Evolutionary conservation across 2,113 vertebrate species (phyloP), one percentile per base, ranked within the genome.

Genomic region (Phylloscopus whistleri): DNA sequence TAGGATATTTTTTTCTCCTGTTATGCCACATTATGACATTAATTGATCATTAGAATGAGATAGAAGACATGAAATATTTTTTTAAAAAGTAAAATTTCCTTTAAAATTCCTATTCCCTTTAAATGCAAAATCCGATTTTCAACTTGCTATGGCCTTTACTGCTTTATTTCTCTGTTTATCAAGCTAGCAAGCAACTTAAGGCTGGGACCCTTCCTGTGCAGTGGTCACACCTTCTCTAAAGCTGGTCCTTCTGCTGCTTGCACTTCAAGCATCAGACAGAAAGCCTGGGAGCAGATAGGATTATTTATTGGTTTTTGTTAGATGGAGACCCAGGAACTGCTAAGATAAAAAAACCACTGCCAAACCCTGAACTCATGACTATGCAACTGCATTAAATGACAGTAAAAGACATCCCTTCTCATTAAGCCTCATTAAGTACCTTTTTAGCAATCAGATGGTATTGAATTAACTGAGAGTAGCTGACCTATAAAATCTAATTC

Each of bases 401-500:
- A 4, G 74, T 88, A 67, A 89, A 93, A 92, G 73, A 88, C 88
- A 94, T n/a, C 68, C 79, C 66, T 96, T 90, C 87, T 80, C 95
- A 96, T 95, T 94, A 90, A 88, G 80, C 43, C 52, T 90, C 83
- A 67, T 80, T 96, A 95, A 93, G 43, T 92, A 94, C 79, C 84
- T 91, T 96, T 95, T 68, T 86, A 92, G 60, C 79, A 93, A 95
- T 95, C 82, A 94, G 92, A 84, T 84, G 60, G 56, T 84, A 92
- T 91, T 96, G 85, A 94, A 92, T 94, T 96, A 95, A 94, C 52
- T 55, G 72, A 93, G 76, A 94, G 92, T 31, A 81, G 72, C 82
- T 92, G 90, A 95, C 95, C 95, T 94, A 94, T 78, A 94, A 95
- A 97, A 81, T 74, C 48, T 56, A 78, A 94, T 88, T 86, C 88